Base-by-base conservation (phyloP, 1,140 invertebrate species). In the Thaumetopoea pityocampa region DNA sequence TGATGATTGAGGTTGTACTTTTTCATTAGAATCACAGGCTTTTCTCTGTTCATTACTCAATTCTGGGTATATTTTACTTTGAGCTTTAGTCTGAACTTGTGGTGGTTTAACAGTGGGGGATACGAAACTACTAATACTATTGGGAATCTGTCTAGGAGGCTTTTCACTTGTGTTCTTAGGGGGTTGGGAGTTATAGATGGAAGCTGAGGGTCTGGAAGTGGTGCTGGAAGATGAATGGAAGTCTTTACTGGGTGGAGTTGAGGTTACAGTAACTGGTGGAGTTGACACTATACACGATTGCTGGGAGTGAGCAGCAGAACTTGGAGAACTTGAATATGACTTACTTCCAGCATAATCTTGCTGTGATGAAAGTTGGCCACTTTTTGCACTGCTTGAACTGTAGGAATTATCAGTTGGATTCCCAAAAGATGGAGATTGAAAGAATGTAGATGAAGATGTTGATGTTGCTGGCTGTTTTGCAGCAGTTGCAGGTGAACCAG, bases 211-310 rank as follows among this genome's bases (percentile, higher is more conserved):
- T 59, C 81, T 65, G 41, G 80, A 60, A 27, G 70, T 17, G 51
- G 68, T 67, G 35, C 59, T 69, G 20, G 67, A 60, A 61, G 89
- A 82, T 43, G 89, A 81, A 35, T 89, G 82, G 47, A 89, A 90
- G 26, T 90, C 90, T 77, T 91, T 91, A 19, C 79, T 84, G 34
- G 85, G 68, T 42, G 87, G 80, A 17, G 87, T 87, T 17, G 78
- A 51, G 38, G 82, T 86, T 22, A 69, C 70, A 28, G 78, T 80
- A 14, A 86, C 82, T 15, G 89, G 86, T 34, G 89, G 86, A 47
- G 90, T 89, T 40, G 90, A 89, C 27, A 92, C 91, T 35, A 92
- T 92, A 68, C 91, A 92, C 9, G 90, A 90, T 71, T 91, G 90
- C 61, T 91, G 90, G 32, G 78, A 79, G 67, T 85, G 86, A 69